Evolutionary conservation across 2,888 invertebrate genomes (phyloP), one percentile per base, ranked within the genome.

Genomic region (Volucella zonaria): DNA sequence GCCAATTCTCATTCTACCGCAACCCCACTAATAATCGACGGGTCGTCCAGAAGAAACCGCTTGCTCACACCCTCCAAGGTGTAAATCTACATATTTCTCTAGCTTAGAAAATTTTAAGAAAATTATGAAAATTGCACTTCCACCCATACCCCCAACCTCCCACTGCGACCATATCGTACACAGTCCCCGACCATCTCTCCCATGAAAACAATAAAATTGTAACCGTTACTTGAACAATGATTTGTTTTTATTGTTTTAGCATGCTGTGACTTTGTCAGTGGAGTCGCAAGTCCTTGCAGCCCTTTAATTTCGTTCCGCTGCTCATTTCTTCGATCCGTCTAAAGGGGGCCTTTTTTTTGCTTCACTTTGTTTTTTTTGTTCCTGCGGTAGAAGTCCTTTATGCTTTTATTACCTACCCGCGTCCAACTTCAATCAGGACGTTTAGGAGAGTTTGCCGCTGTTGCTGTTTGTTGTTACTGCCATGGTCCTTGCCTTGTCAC

Each of bases 181-280:
- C 45, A 42, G 6, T 66, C 54, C 62, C 74, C 85, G 47, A 68
- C 77, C 47, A 77, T 81, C 4, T 31, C 74, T 77, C 73, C 85
- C 85, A 81, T 81, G 77, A 85, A 85, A 85, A 85, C 85, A 85
- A 85, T 85, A 85, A 85, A 85, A 85, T 85, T 85, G 85, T 85
- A 85, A 85, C 85, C 81, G 81, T 85, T 81, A 85, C 51, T 85
- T 85, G 76, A 85, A 81, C 85, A 85, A 85, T 85, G 85, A 85
- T 85, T 85, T 85, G 85, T 81, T 85, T 85, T 85, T 85, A 85
- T 85, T 85, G 81, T 85, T 77, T 85, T 77, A 81, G 81, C 85
- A 81, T 85, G 85, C 85, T 85, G 85, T 81, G 85, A 81, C 85
- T 81, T 68, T 10, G 85, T 64, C 4, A 31, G 31, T 6, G 6